Evolutionary conservation across 2,888 invertebrate genomes (phyloP).

Genomic region (Baccha elongata): DNA sequence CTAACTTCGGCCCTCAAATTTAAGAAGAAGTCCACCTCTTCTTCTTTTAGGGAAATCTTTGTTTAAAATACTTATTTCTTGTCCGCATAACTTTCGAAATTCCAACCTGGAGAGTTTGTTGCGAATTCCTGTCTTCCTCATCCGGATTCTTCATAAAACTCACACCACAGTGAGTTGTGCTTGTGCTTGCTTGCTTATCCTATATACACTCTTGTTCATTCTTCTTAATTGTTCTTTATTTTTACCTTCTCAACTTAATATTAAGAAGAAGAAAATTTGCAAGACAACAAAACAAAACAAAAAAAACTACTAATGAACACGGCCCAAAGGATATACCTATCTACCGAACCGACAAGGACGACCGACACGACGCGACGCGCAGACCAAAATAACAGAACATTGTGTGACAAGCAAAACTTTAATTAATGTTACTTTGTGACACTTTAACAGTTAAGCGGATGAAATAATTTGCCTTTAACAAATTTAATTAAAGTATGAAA

Average conservation of each 20-base stretch:
- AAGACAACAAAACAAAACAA: slow-evolving; percentile 19
- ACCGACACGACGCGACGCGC: slow-evolving; percentile 12
- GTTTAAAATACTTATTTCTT: slow-evolving; percentile 1
- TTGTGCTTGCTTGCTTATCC: slow-evolving; percentile 15
- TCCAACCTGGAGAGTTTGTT: slow-evolving; percentile 39
- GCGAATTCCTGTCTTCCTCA: slow-evolving; percentile 17
- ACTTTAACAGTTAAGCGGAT: slow-evolving; percentile 67
- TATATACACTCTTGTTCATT: slow-evolving; percentile 16
- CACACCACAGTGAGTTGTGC: slow-evolving; percentile 6
- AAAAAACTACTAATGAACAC: slow-evolving; percentile 44
- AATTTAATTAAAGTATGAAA: slow-evolving; percentile 67
- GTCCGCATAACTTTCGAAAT: slow-evolving; percentile 40
- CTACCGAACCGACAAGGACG: no score
- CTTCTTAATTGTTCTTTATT: slow-evolving; percentile 50
- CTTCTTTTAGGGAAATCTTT: slow-evolving; percentile 34
- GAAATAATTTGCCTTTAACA: slow-evolving; percentile 68
- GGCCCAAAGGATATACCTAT: slow-evolving; percentile 34
- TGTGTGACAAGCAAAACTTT: slow-evolving; percentile 61
- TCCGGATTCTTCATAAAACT: slow-evolving; percentile 37
- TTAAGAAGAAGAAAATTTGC: slow-evolving; percentile 18
- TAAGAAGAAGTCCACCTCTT: background rate
- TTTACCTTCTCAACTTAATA: slow-evolving; percentile 26
- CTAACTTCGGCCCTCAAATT: background rate
- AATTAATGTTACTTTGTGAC: slow-evolving; percentile 72
- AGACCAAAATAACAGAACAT: slow-evolving; percentile 45